Evolutionary conservation across 2,113 vertebrate species (phyloP).

Genomic region (Phoenicopterus ruber): DNA sequence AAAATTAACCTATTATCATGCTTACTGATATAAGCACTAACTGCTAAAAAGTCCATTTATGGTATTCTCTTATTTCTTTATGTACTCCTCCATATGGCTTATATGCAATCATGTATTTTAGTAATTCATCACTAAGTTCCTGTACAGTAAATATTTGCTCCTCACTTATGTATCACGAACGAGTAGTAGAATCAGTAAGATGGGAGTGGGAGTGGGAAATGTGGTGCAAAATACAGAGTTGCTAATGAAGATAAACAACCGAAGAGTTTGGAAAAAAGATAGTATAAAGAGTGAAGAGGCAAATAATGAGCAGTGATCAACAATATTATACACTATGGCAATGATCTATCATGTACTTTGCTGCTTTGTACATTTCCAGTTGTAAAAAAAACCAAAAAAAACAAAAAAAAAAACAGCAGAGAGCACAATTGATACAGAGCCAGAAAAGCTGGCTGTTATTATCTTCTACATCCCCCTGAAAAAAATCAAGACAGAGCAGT

Average conservation of each 20-base stretch:
- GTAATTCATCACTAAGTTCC: not conserved
- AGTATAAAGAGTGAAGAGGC: not conserved
- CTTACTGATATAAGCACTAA: not conserved
- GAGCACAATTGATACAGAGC: not conserved
- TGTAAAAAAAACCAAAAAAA: not conserved
- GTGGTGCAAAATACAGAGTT: not conserved
- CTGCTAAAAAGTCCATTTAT: not conserved
- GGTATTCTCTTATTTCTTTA: not conserved
- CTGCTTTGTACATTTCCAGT: not conserved
- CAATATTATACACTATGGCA: not conserved
- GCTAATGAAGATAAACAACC: not conserved
- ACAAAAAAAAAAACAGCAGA: not conserved
- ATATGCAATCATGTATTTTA: not conserved
- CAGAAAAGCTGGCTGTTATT: not conserved
- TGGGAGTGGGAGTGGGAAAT: not conserved
- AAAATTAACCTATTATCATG: not conserved
- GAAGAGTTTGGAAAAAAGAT: not conserved
- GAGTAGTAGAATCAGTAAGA: not conserved
- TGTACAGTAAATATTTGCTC: not conserved
- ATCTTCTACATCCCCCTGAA: not conserved
- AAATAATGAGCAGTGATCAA: not conserved
- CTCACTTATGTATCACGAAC: not conserved
- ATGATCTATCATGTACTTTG: not conserved
- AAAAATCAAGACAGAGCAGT: not conserved
- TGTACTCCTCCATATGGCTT: not conserved